Evolutionary conservation across 2,888 invertebrate genomes (phyloP), one percentile per base, ranked within the genome.

Genomic region (Ganaspis brasiliensis): DNA sequence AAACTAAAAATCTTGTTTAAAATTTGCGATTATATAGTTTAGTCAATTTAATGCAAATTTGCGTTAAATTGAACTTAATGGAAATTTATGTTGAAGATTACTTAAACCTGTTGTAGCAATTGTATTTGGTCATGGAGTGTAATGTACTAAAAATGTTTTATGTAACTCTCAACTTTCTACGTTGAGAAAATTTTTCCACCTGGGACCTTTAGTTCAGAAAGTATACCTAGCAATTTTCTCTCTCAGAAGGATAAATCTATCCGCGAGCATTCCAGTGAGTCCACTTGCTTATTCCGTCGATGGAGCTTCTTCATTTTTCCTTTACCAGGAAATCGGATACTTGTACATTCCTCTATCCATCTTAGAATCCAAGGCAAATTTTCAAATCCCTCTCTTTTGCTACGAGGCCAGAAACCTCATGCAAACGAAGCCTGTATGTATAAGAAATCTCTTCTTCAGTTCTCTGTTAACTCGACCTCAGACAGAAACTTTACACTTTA

Each of bases 201-300:
- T 40, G 63, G 63, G 63, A 67, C 45, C 45, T 67, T 67, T 67
- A 67, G 40, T 67, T 26, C 45, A 67, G n/a, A 67, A 67, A 9
- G 2, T 63, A 21, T 63, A 40, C 40, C 63, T 63, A 79, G 81
- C 77, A 78, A 79, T 79, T 73, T 78, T 74, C 40, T 19, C 24
- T 67, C 45, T 45, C 26, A 26, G 45, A 67, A 45, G 67, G 24
- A 45, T 67, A 67, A 67, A 67, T 67, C 40, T 63, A 63, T 63
- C 37, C 63, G 37, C 63, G 40, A 72, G 55, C 56, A 63, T 59
- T 57, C 16, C 67, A 19, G 5, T 35, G 63, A 74, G 63, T 74
- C 77, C 77, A 76, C 77, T 81, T 77, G 77, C 77, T 75, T 81
- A 79, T 79, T 81, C 79, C 75, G 57, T 73, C 76, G 76, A 73